phyloP scores from a whole-genome alignment of 2,797 vertebrate species.

The Tangara arthus region DNA sequence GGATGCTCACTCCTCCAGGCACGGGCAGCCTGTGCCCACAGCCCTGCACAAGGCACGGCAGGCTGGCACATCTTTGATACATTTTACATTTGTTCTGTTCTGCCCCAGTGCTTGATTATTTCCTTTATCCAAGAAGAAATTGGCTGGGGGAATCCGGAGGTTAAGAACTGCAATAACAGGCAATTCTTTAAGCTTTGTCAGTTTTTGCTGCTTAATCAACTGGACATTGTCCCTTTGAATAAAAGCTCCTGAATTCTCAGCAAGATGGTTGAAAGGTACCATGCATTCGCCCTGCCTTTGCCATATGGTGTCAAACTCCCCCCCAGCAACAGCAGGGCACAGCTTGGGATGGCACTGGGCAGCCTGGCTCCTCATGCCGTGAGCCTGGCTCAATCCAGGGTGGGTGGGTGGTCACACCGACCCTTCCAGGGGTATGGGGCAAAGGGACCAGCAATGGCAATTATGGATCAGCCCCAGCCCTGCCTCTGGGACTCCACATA shows the following conservation, averaged over 20 bases:
- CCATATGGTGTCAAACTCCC: neutral
- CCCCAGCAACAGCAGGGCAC: neutral
- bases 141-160: conserved; percentile 15
- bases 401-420: neutral
- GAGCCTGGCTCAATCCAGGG: neutral
- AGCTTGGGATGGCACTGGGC: neutral
- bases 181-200: conserved; percentile 61
- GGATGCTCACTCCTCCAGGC: neutral
- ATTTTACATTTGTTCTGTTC: conserved; percentile 28
- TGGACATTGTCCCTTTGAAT: conserved; percentile 61
- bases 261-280: neutral
- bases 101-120: neutral
- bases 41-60: neutral
- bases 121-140: neutral
- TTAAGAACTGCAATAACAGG: conserved; percentile 35
- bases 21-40: neutral
- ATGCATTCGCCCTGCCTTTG: neutral
- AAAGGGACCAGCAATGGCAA: neutral
- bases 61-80: neutral
- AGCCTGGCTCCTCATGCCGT: neutral
- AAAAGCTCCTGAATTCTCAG: conserved; percentile 28
- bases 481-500: neutral
- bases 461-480: neutral
- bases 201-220: conserved; percentile 55
- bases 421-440: neutral